A percentile compares a stretch with the other conserved stretches of the same genome.
phyloP scores from a whole-genome alignment of 2,113 vertebrate genomes.

The Campylomormyrus tamandua region DNA sequence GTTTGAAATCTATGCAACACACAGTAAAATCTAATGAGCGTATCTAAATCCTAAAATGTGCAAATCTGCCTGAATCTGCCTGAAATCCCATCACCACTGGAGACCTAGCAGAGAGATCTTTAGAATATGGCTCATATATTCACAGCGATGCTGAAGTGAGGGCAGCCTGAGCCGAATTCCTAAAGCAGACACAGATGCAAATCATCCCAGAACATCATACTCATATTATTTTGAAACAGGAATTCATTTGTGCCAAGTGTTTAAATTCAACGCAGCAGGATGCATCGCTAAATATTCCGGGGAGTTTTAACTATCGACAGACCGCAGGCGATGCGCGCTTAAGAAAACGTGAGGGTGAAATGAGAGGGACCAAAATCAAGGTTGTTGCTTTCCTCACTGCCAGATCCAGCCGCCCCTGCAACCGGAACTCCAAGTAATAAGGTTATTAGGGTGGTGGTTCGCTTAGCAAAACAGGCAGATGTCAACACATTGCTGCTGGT shows the following conservation, averaged over 20 bases:
- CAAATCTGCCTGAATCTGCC: background rate
- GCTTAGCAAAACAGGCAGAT: slow-evolving; percentile 4
- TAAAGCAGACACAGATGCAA: background rate
- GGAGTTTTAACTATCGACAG: background rate
- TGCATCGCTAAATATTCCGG: background rate
- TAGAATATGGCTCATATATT: background rate
- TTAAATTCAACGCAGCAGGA: background rate
- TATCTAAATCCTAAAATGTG: slow-evolving; percentile 6
- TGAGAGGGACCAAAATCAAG: background rate
- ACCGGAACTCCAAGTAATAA: background rate
- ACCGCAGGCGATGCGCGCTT: background rate
- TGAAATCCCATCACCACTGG: background rate
- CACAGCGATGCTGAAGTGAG: background rate
- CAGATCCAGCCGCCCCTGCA: background rate
- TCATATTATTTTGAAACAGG: background rate
- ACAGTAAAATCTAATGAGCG: background rate
- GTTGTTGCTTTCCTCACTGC: background rate
- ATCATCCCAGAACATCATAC: background rate
- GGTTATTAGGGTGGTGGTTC: slow-evolving; percentile 11
- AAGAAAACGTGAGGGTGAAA: background rate
- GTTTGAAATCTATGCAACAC: background rate
- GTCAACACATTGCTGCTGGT: slow-evolving; percentile 8
- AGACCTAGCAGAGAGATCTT: background rate
- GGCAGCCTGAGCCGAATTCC: background rate
- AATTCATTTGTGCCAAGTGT: background rate